Evolutionary conservation across 2,797 vertebrate species (phyloP), one percentile per base, ranked within the genome.

Genomic region (Pseudotriccus pelzelni): DNA sequence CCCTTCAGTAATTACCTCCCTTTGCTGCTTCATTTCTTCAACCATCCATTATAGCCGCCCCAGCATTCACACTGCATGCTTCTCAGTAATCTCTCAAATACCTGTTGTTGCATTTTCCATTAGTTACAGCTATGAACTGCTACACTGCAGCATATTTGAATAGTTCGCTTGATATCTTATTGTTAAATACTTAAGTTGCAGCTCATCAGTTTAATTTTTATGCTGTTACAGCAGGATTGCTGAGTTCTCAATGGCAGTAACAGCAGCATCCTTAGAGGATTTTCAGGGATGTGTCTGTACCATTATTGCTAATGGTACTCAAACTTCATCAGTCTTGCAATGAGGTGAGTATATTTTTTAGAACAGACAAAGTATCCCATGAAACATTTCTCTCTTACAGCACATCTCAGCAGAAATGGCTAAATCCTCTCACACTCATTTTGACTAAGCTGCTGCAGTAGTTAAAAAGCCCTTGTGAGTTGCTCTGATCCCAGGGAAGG

Each of bases 141-240:
- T 70, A 76, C 62, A 22, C 32, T 78, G 78, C n/a, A 84, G 43
- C 49, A 67, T 87, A 81, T 96, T 93, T 93, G 36, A 95, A 90
- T 49, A 80, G 64, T 52, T 77, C 6, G 1, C 28, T 43, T 83
- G 66, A 39, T 72, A 68, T 28, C 47, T 83, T 89, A 56, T 21
- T 87, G 73, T 76, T 89, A 89, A 91, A 87, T 47, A 79, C 41
- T 82, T 75, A 67, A 60, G 55, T 66, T 96, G 64, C 68, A 81
- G 75, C 49, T 95, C 90, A 95, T 93, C 64, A 60, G 55, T 93
- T 95, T 92, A 90, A 94, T 95, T 95, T 82, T 96, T 92, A 84
- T 83, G 83, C 78, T 90, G 55, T 49, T 89, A 66, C 56, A 82
- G 66, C 69, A 94, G 34, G 58, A 88, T 53, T 82, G 68, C 41